Evolutionary conservation across 2,888 invertebrate species (phyloP).

Genomic region (Crematogaster levior): DNA sequence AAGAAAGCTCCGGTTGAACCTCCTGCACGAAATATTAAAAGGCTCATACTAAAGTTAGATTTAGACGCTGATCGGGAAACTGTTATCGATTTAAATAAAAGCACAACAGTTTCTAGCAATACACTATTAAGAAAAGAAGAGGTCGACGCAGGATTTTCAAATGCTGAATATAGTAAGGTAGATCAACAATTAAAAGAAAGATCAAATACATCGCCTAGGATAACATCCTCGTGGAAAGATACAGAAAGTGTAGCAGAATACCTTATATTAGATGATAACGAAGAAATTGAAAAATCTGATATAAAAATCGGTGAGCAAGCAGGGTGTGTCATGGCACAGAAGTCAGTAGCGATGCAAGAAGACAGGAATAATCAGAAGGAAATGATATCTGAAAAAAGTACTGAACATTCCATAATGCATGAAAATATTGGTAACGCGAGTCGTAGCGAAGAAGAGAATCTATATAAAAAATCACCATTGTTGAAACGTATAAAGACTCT

Average conservation of each 20-base stretch:
- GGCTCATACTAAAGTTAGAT: constrained; percentile 76
- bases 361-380: constrained; percentile 79
- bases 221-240: constrained; percentile 78
- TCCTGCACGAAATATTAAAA: constrained; percentile 69
- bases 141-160: background rate
- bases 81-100: constrained; percentile 16
- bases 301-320: constrained; percentile 8
- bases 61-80: constrained; percentile 31
- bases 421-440: constrained; percentile 74
- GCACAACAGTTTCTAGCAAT: background rate
- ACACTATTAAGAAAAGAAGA: constrained; percentile 28
- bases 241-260: constrained; percentile 81
- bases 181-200: constrained; percentile 76
- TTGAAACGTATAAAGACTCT: constrained; percentile 66
- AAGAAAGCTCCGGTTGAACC: constrained; percentile 65
- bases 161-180: constrained; percentile 59
- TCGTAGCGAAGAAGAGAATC: constrained; percentile 57
- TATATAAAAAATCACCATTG: constrained; percentile 55
- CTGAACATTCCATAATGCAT: constrained; percentile 77
- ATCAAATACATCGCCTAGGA: constrained; percentile 75
- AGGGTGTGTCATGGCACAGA: background rate
- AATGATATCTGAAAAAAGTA: constrained; percentile 81
- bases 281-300: constrained; percentile 81
- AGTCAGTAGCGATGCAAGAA: background rate
- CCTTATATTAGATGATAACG: constrained; percentile 81